phyloP scores from a whole-genome alignment of 2,888 invertebrate genomes.

The Cepaea hortensis region DNA sequence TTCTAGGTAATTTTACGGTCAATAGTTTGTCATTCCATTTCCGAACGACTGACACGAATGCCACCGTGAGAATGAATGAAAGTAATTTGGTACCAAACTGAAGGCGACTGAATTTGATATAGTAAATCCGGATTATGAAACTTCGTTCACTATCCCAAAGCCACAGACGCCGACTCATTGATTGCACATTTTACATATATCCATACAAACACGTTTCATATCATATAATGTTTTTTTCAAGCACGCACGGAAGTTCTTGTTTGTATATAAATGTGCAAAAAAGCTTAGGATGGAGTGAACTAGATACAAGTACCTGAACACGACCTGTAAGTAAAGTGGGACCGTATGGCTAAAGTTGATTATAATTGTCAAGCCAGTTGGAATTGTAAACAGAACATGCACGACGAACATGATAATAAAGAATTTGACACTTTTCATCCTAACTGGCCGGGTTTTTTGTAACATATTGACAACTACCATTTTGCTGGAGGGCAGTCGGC shows the following conservation, averaged over 20 bases:
- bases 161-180: no score
- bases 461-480: not conserved
- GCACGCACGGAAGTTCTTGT: not conserved
- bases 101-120: no score
- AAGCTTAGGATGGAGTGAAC: not conserved
- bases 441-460: not conserved
- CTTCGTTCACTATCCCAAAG: no score
- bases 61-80: no score
- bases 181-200: not conserved
- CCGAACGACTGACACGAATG: no score
- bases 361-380: not conserved
- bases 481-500: not conserved
- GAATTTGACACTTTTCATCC: slow-evolving; percentile 28
- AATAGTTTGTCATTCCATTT: no score
- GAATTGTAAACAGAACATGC: not conserved
- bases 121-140: no score
- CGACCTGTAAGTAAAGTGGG: not conserved
- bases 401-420: not conserved
- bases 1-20: no score
- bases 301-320: not conserved
- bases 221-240: not conserved
- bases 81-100: no score
- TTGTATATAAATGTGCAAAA: not conserved
- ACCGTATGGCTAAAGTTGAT: not conserved
- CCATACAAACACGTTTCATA: not conserved